Base-by-base conservation (phyloP, 2,113 vertebrate species). In the Sinocyclocheilus anophthalmus region DNA sequence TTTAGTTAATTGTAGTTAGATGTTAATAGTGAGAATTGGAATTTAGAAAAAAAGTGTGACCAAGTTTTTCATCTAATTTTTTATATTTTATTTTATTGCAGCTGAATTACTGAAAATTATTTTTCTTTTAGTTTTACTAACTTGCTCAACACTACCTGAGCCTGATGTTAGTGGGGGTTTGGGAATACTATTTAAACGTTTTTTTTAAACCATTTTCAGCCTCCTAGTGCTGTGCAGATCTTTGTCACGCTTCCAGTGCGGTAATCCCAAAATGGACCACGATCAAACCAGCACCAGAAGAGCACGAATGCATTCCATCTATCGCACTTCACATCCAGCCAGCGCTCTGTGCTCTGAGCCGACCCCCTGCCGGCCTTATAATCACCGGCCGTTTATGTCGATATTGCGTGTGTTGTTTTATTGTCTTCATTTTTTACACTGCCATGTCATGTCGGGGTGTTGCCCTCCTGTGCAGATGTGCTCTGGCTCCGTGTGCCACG, bases 401-500 rank as follows among this genome's bases (percentile, higher is more conserved):
- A 89, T 88, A 81, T 86, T 45, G 82, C 72, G 20, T 91, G 77
- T 87, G 80, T 84, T 89, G 76, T 22, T 88, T 91, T 89, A 91
- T 79, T 85, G 82, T 84, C 86, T 77, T 84, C 20, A 59, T 37
- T 83, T 84, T 86, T 80, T 72, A 72, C 26, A 8, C 87, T 26
- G 83, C 73, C 7, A 76, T 76, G 84, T 89, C 76, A 85, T 12
- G 37, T 30, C 9, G 2, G 72, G 67, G 57, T 83, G 87, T 72
- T 78, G 67, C 81, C 75, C 53, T 45, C 26, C 42, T 3, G 57
- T 57, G 69, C 81, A 87, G 57, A 77, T 84, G 87, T 85, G 77
- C 59, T 30, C 65, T 69, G 70, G 77, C 50, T 61, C n/a, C 0
- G 16, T 37, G 45, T 61, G 50, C 65, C 61, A 87, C 83, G 65